phyloP scores from a whole-genome alignment of 2,797 vertebrate species.

The Myotis planiceps region DNA sequence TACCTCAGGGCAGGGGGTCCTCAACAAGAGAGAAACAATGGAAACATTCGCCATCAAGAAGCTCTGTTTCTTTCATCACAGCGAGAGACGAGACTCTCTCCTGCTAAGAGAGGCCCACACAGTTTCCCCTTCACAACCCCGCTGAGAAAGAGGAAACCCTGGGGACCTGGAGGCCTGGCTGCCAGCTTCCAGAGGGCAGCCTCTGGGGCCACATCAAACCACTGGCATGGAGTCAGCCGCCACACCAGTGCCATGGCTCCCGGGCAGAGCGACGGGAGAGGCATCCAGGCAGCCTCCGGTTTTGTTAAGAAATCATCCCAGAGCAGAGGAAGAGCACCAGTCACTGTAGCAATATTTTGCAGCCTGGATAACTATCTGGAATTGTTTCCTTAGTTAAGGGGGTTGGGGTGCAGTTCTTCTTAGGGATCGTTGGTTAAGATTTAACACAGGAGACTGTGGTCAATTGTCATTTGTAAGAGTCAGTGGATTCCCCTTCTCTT shows the following conservation, averaged over 20 bases:
- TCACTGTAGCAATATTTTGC: slow-evolving; percentile 74
- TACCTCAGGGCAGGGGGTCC: neutral
- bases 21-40: slow-evolving; percentile 22
- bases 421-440: slow-evolving; percentile 79
- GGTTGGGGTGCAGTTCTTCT: slow-evolving; percentile 73
- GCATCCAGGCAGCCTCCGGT: neutral
- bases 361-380: slow-evolving; percentile 74
- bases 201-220: neutral
- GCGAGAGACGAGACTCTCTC: slow-evolving; percentile 20
- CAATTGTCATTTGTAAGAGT: slow-evolving; percentile 72
- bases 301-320: slow-evolving; percentile 58
- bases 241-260: neutral
- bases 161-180: neutral
- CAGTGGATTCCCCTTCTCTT: slow-evolving; percentile 54
- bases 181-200: neutral
- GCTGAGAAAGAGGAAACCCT: neutral
- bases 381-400: slow-evolving; percentile 82
- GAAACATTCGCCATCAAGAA: slow-evolving; percentile 22
- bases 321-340: slow-evolving; percentile 39
- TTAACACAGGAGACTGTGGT: slow-evolving; percentile 67
- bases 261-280: neutral
- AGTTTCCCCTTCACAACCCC: neutral
- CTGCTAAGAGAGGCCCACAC: neutral
- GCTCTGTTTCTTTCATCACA: neutral
- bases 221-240: neutral